Base-by-base conservation (phyloP, 1,140 invertebrate genomes). In the Yoshiicerus persimilis region DNA sequence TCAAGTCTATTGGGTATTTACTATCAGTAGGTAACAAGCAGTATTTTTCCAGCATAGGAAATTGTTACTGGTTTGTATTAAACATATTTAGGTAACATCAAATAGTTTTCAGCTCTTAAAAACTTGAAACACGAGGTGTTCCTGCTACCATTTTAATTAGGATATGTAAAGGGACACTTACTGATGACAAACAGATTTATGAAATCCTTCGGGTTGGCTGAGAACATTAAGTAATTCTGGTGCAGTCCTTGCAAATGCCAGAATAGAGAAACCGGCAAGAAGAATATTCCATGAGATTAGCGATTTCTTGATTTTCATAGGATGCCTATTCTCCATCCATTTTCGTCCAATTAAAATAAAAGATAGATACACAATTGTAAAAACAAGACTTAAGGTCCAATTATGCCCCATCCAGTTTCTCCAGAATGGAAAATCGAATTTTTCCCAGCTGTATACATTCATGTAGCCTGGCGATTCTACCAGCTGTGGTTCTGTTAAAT, bases 341-440 rank as follows among this genome's bases (percentile, higher is more conserved):
- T 96, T 95, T 93, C 98, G 97, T 34, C 97, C 97, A 85, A 95
- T 96, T 93, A 98, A 99, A 91, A 99, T 97, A 41, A 98, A 93
- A 25, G 98, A 94, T 95, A 99, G 96, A 92, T 99, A 99, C 88
- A 98, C 93, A 87, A 95, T 96, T 66, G 97, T 96, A 92, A 96
- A 97, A 92, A 97, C 97, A 92, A 99, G 97, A 75, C 97, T 97
- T 92, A 96, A 95, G 47, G 96, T 96, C 98, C 98, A 99, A 93
- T 99, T 97, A 89, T 97, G 95, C 56, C 95, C 94, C 98, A 99
- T 99, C 97, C 98, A 99, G 93, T 95, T 95, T 91, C 96, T 94
- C 90, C 86, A 87, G 47, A 83, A 30, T n/a, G 70, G 38, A 20
- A 89, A 80, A 36, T 89, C 86, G 27, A 89, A 89, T 32, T 87